These are phyloP conservation scores for Idaea dimidiata DNA, from an alignment of 2,888 invertebrate genomes.

Conservation along the genomic window DNA sequence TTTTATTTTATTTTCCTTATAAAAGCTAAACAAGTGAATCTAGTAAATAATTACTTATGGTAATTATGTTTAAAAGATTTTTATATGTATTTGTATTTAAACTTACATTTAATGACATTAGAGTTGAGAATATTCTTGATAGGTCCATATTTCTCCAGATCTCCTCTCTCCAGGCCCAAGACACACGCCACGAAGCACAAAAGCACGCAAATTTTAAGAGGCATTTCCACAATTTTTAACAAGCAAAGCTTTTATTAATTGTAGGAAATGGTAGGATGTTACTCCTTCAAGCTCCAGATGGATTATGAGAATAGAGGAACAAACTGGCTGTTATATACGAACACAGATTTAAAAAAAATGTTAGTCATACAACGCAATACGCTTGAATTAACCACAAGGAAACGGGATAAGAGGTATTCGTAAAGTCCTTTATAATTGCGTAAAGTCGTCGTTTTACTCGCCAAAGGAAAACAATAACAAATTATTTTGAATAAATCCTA, in stretches of 20 bases:
- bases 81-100: neutral
- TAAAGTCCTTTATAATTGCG: neutral
- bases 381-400: neutral
- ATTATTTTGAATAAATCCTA: too few relatives aligned
- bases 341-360: neutral
- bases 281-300: neutral
- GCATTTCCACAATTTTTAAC: conserved; percentile 10
- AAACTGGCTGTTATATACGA: neutral
- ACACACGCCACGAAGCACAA: conserved; percentile 11
- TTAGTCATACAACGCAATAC: neutral
- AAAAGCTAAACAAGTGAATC: neutral
- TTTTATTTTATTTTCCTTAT: neutral
- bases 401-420: neutral
- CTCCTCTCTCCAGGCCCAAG: conserved; percentile 13
- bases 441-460: neutral
- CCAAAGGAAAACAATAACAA: too few relatives aligned
- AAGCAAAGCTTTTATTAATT: neutral
- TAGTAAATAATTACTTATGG: neutral
- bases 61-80: neutral
- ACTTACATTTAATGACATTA: conserved; percentile 13
- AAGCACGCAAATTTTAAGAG: conserved; percentile 6
- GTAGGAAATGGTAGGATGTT: neutral
- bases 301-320: neutral
- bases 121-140: conserved; percentile 16
- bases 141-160: conserved; percentile 15